Evolutionary conservation across 2,888 invertebrate species (phyloP).

Genomic region (Caenorhabditis plicata): DNA sequence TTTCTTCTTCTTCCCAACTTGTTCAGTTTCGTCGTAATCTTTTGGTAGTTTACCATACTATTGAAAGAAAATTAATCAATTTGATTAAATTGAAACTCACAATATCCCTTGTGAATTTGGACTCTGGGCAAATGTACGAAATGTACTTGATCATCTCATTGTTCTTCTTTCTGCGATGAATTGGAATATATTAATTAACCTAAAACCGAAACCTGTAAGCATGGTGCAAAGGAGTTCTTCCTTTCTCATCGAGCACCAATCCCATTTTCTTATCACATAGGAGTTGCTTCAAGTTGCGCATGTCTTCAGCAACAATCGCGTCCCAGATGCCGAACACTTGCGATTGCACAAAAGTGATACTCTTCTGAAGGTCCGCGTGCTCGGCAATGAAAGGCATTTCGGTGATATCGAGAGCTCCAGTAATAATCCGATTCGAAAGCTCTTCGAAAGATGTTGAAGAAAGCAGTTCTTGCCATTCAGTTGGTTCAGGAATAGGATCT

Average conservation of each 20-base stretch:
- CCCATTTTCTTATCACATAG: constrained; percentile 52
- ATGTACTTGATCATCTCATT: constrained; percentile 45
- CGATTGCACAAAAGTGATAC: constrained; percentile 33
- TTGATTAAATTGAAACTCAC: constrained; percentile 18
- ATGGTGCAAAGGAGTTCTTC: constrained; percentile 58
- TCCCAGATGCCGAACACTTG: constrained; percentile 60
- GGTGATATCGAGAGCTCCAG: constrained; percentile 18
- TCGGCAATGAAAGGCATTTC: constrained; percentile 20
- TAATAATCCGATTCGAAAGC: constrained; percentile 15
- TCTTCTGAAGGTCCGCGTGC: constrained; percentile 15
- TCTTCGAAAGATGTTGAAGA: constrained; percentile 18
- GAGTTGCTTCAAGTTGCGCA: constrained; percentile 56
- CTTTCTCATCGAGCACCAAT: constrained; percentile 46
- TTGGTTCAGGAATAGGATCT: constrained; percentile 32
- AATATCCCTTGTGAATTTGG: constrained; percentile 50
- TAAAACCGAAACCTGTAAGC: constrained; percentile 36
- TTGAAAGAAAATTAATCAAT: background rate
- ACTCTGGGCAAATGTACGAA: constrained; percentile 56
- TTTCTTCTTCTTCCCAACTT: background rate
- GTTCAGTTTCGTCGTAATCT: constrained; percentile 3
- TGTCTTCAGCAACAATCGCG: constrained; percentile 57
- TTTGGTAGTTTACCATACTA: constrained; percentile 16
- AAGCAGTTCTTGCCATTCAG: constrained; percentile 25
- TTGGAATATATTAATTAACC: no score
- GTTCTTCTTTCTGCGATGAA: constrained; percentile 19